Base-by-base conservation (phyloP, 2,797 vertebrate genomes). In the Etheostoma perlongum region DNA sequence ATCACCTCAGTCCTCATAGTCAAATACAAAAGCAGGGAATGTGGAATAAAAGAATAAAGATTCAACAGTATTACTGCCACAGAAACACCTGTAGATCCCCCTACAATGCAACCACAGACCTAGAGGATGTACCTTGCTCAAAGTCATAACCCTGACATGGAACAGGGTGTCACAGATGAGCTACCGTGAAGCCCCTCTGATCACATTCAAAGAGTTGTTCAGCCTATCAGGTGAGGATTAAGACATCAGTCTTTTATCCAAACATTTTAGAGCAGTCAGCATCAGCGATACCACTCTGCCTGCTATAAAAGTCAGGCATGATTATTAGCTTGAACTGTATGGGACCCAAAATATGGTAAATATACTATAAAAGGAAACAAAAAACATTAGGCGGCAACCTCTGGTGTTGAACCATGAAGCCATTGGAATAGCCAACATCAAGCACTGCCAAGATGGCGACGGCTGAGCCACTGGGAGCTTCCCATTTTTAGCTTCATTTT, bases 191-290 rank as follows among this genome's bases (percentile, higher is more conserved):
- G 64, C 47, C 48, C 63, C 59, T 40, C 53, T 75, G 61, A 65
- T 49, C n/a, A 44, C 83, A 61, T 57, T 82, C 30, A 23, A 27
- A 58, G 63, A 67, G 15, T 64, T 68, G 30, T 30, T 30, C 30
- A 30, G 30, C 30, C 30, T 30, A n/a, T 75, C 33, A 65, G 53
- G 52, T 21, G 23, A 81, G 64, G 67, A 74, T 44, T 3, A 68
- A 49, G 53, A 75, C 33, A 51, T 51, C 60, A 72, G 40, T 18
- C 21, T 79, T 71, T 66, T 10, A 62, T 58, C 54, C 44, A 23
- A 42, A 66, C 54, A 66, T 52, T 6, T 51, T n/a, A 63, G 61
- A 61, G 49, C 67, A 48, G 51, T 18, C 19, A 19, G 48, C 16
- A 19, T 27, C 13, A 30, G 30, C 57, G 6, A 58, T 40, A 46